These are phyloP conservation scores for Entomobrya proxima DNA, from an alignment of 2,888 invertebrate species.

Conservation along the genomic window DNA sequence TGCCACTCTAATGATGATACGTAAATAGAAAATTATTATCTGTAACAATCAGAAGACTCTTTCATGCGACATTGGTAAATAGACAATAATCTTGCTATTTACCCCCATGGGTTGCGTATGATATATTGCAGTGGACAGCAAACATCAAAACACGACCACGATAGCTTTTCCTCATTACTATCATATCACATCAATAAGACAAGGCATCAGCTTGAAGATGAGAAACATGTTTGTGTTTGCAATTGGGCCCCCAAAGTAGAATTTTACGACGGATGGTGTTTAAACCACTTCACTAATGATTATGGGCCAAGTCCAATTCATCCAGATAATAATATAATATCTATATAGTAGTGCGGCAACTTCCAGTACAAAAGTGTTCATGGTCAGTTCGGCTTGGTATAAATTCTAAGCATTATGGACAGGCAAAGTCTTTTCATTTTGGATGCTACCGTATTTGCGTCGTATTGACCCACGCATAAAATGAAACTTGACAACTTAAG, in stretches of 20 bases:
- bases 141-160: constrained; percentile 20
- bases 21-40: too few species aligned
- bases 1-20: neutral
- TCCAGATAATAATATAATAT: constrained; percentile 8
- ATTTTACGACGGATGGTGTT: constrained; percentile 45
- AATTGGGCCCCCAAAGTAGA: constrained; percentile 48
- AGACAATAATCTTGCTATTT: neutral
- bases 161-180: neutral
- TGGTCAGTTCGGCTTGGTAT: too few species aligned
- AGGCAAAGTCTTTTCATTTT: too few species aligned
- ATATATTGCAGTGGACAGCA: constrained; percentile 27
- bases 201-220: neutral
- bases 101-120: neutral
- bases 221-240: neutral
- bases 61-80: neutral
- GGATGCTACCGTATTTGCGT: too few species aligned
- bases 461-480: neutral
- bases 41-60: too few species aligned
- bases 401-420: too few species aligned
- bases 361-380: too few species aligned
- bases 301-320: constrained; percentile 25
- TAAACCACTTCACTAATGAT: constrained; percentile 41
- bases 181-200: neutral
- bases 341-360: neutral
- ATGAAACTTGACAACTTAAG: constrained; percentile 29